Conservation (phyloP, 2,113 vertebrate species). For the Callopanchax toddi region DNA sequence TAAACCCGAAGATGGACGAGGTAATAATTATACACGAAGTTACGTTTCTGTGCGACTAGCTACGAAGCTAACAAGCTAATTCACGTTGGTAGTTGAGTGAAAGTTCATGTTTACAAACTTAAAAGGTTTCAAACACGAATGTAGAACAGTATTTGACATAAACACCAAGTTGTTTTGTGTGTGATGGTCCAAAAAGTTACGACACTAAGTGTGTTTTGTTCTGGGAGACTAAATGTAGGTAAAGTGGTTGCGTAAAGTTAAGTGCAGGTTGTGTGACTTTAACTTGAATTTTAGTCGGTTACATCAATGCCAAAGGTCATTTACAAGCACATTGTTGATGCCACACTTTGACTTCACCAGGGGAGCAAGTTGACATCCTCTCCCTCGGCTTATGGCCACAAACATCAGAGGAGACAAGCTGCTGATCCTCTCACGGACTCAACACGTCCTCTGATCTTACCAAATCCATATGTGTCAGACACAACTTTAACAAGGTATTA, state of each 20-base stretch:
- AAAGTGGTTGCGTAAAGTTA: too few species aligned
- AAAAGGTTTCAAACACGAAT: background rate
- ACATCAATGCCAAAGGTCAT: conserved; percentile 20
- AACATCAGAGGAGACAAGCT: conserved; percentile 28
- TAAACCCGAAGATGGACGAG: conserved; percentile 53
- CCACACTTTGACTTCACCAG: conserved; percentile 14
- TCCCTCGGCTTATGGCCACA: conserved; percentile 31
- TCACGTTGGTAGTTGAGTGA: background rate
- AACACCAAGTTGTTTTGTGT: too few species aligned
- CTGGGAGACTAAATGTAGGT: too few species aligned
- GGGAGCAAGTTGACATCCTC: conserved; percentile 45
- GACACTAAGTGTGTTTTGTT: too few species aligned
- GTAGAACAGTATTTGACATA: too few species aligned
- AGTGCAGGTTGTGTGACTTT: too few species aligned
- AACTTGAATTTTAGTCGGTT: background rate
- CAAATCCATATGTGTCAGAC: conserved; percentile 26
- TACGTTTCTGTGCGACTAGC: conserved; percentile 3
- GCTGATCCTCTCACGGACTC: conserved; percentile 7
- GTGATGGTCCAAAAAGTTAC: too few species aligned
- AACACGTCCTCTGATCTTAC: conserved; percentile 12
- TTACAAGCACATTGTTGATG: background rate
- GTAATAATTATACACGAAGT: conserved; percentile 20
- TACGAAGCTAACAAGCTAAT: conserved; percentile 11
- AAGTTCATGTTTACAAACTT: conserved; percentile 9
- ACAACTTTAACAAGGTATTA: conserved; percentile 44